Conservation (phyloP, 2,113 vertebrate species). For the Pluvialis apricaria region DNA sequence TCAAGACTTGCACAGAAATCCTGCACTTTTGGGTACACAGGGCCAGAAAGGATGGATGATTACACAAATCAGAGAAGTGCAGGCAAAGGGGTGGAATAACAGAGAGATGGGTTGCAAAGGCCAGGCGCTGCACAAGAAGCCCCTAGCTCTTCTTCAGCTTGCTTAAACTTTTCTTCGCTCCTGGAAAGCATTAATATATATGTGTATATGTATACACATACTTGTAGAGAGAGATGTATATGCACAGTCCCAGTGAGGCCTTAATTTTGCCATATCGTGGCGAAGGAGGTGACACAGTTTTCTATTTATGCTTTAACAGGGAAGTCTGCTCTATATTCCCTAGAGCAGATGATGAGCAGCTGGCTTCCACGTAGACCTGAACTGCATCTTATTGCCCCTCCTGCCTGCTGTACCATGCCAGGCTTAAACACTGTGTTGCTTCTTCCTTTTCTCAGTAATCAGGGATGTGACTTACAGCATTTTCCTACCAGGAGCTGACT, state of each 20-base stretch:
- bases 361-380: conserved; percentile 16
- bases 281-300: neutral
- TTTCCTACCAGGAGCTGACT: neutral
- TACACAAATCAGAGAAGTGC: neutral
- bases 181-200: neutral
- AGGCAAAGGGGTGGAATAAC: conserved; percentile 14
- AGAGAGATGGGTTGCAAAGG: neutral
- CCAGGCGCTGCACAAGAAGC: neutral
- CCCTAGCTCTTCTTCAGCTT: neutral
- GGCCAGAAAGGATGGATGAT: neutral
- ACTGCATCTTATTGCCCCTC: neutral
- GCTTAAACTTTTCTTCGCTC: conserved; percentile 27
- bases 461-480: neutral
- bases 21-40: neutral
- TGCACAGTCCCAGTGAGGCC: conserved; percentile 4
- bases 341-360: neutral
- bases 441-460: conserved; percentile 1
- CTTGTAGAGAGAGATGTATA: neutral
- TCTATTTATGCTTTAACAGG: neutral
- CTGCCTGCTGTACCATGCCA: neutral
- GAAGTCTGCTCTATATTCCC: neutral
- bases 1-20: neutral
- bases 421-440: neutral
- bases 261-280: conserved; percentile 48
- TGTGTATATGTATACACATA: neutral